A percentile compares a stretch with the other conserved stretches of the same genome.
Conservation (phyloP, 2,888 invertebrate genomes). For the Lamellibrachia columna region DNA sequence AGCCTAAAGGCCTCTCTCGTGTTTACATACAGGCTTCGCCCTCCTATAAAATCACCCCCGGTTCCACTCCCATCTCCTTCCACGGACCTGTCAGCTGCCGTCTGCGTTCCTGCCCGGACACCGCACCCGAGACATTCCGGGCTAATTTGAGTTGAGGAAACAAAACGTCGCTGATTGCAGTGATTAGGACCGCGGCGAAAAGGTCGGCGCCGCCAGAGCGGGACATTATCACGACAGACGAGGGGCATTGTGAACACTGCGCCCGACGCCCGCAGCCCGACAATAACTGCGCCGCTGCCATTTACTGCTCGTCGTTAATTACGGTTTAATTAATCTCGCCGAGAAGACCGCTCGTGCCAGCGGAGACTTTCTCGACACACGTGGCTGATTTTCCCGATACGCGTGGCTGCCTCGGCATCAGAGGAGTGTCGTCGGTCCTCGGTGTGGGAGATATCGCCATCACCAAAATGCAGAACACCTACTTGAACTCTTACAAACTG, state of each 20-base stretch:
- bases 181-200: neutral
- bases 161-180: neutral
- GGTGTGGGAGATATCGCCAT: neutral
- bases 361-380: slow-evolving; percentile 10
- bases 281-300: slow-evolving; percentile 16
- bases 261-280: neutral
- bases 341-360: neutral
- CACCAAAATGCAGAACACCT: neutral
- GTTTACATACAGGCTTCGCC: neutral
- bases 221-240: neutral
- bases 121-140: neutral
- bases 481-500: neutral
- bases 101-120: slow-evolving; percentile 3
- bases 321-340: slow-evolving; percentile 6
- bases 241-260: neutral
- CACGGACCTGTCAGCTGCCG: neutral
- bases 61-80: neutral
- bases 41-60: neutral
- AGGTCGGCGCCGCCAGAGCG: neutral
- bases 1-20: neutral
- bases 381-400: neutral
- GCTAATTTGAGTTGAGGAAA: slow-evolving; percentile 6
- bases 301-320: neutral
- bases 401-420: neutral
- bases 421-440: neutral